Conservation (phyloP, 2,113 vertebrate genomes). For the Anarrhichthys ocellatus region DNA sequence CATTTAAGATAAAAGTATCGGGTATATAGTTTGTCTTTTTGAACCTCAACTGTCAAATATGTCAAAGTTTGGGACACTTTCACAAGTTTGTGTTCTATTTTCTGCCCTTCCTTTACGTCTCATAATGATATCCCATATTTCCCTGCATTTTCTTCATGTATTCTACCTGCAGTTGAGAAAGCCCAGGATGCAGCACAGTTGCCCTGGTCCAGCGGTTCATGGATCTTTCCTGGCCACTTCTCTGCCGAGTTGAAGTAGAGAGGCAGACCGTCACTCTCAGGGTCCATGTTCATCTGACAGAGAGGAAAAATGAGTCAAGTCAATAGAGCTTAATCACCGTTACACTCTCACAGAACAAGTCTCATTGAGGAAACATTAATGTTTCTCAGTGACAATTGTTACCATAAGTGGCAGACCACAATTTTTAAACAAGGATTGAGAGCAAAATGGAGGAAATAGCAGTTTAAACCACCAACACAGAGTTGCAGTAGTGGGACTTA, state of each 20-base stretch:
- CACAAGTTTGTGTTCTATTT: not conserved
- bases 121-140: not conserved
- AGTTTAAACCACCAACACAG: not conserved
- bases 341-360: not conserved
- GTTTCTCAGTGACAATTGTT: not conserved
- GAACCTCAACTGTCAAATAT: not conserved
- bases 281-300: conserved; percentile 89
- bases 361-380: not conserved
- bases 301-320: not conserved
- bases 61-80: not conserved
- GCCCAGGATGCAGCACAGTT: conserved; percentile 98
- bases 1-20: not conserved
- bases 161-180: conserved; percentile 94
- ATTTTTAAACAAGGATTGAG: conserved; percentile 3
- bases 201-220: conserved; percentile 94
- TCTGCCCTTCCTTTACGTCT: not conserved
- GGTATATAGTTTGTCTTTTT: not conserved
- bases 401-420: not conserved
- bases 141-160: not conserved
- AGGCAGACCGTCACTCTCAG: conserved; percentile 85
- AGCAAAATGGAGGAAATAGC: not conserved
- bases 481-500: conserved; percentile 1
- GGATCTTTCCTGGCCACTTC: conserved; percentile 96
- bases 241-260: conserved; percentile 87
- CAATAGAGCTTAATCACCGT: not conserved